Evolutionary conservation across 2,797 vertebrate species (phyloP).

Genomic region (Myotis daubentonii): DNA sequence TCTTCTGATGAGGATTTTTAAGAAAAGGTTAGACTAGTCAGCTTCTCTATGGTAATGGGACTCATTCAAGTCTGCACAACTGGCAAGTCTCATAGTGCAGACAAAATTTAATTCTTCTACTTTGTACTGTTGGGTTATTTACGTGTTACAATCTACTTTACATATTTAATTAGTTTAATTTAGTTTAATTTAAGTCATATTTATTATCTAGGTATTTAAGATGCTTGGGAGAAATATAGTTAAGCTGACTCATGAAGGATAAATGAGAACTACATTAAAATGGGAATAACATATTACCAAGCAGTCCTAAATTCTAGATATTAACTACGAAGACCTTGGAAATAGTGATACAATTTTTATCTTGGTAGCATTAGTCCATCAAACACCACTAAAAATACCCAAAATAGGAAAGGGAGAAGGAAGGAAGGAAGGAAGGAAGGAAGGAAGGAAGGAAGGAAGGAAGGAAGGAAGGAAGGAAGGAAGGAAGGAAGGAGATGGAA

Average conservation of each 20-base stretch:
- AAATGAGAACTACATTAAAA: not conserved
- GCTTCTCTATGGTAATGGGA: not conserved
- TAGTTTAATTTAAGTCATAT: not conserved
- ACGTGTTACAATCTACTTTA: not conserved
- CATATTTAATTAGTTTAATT: not conserved
- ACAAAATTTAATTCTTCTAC: not conserved
- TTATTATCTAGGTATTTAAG: not conserved
- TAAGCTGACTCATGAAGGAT: not conserved
- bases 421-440: fast-evolving
- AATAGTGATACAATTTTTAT: not conserved
- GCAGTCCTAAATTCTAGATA: not conserved
- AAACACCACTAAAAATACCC: not conserved
- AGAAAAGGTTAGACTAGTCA: not conserved
- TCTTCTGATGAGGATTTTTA: not conserved
- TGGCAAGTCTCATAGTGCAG: not conserved
- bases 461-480: too few relatives aligned
- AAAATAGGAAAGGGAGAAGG: not conserved
- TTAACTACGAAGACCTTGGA: not conserved
- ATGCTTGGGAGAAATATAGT: not conserved
- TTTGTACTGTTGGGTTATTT: not conserved
- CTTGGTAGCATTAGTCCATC: not conserved
- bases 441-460: fast-evolving
- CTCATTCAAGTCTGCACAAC: not conserved
- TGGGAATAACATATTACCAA: not conserved
- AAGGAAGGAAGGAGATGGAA: not conserved